Evolutionary conservation across 2,797 vertebrate genomes (phyloP), one percentile per base, ranked within the genome.

Genomic region (Miichthys miiuy): DNA sequence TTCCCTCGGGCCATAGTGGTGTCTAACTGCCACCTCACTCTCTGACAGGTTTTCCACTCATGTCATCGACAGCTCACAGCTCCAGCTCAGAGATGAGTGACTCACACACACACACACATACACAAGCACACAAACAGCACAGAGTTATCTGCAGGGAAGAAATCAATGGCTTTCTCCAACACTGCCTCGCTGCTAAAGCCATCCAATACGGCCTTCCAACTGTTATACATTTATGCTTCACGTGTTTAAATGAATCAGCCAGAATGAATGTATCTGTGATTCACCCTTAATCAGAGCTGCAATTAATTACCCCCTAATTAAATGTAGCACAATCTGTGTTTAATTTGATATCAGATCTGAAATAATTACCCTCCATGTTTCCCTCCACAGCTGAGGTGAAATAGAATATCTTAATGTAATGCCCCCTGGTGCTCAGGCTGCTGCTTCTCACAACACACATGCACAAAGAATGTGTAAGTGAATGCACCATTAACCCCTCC

Each of bases 231-330:
- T 38, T 21, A 60, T 38, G 69, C 54, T 55, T 65, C 71, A 70
- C 12, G 44, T 55, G 68, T 78, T 84, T 34, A 23, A 80, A 74
- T 57, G 38, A 80, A 63, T 75, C 75, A 55, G 21, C 63, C 68
- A 44, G 41, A 73, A 78, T 63, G 57, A 81, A 62, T 54, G 6
- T 55, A 74, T 80, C 63, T 75, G 77, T 60, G 70, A 83, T 81
- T 88, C 80, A 20, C 6, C 60, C 64, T 81, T 65, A 86, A 87
- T 87, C 79, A 72, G 76, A 56, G 65, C 38, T 54, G 42, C 60
- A 64, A 87, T 87, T 79, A 90, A 85, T 85, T 48, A 72, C 77
- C 75, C 63, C 54, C 66, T 84, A 76, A 87, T 92, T 85, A 87
- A 75, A 90, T 81, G 38, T 21, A 48, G 5, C 65, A 56, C 66